These are phyloP conservation scores for Poecilia picta DNA, from an alignment of 2,797 vertebrate genomes.

Conservation along the genomic window DNA sequence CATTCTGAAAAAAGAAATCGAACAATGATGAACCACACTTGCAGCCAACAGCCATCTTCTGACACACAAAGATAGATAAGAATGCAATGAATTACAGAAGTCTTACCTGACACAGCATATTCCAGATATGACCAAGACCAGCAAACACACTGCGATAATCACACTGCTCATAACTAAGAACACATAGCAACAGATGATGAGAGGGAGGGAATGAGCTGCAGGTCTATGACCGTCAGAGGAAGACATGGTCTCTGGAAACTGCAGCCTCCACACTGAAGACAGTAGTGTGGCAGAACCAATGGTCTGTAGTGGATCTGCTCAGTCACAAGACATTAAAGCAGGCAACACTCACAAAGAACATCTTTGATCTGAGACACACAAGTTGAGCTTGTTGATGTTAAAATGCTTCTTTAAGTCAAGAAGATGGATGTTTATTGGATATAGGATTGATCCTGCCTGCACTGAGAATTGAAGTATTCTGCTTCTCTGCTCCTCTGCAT, in stretches of 20 bases:
- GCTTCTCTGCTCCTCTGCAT: not conserved
- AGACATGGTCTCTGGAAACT: slow-evolving; percentile 39
- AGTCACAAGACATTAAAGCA: slow-evolving; percentile 27
- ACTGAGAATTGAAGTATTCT: not conserved
- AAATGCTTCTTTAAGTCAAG: not conserved
- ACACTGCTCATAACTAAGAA: slow-evolving; percentile 85
- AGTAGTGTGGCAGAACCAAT: not conserved
- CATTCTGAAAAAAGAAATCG: slow-evolving; percentile 75
- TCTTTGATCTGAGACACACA: slow-evolving; percentile 2
- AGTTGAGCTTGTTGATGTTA: not conserved
- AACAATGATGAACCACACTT: not conserved
- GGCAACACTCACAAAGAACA: slow-evolving; percentile 18
- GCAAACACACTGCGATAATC: slow-evolving; percentile 80
- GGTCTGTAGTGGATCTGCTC: not conserved
- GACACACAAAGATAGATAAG: not conserved
- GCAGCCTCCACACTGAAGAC: not conserved
- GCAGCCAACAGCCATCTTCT: not conserved
- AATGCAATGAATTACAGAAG: not conserved
- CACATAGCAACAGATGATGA: slow-evolving; percentile 32
- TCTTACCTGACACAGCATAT: slow-evolving; percentile 92
- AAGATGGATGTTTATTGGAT: not conserved
- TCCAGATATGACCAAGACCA: slow-evolving; percentile 80
- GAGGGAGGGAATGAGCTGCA: not conserved
- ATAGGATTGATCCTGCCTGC: not conserved
- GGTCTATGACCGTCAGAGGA: slow-evolving; percentile 13